These are phyloP conservation scores for Phrynocephalus versicolor DNA, from an alignment of 2,113 vertebrate genomes.

Conservation along the genomic window DNA sequence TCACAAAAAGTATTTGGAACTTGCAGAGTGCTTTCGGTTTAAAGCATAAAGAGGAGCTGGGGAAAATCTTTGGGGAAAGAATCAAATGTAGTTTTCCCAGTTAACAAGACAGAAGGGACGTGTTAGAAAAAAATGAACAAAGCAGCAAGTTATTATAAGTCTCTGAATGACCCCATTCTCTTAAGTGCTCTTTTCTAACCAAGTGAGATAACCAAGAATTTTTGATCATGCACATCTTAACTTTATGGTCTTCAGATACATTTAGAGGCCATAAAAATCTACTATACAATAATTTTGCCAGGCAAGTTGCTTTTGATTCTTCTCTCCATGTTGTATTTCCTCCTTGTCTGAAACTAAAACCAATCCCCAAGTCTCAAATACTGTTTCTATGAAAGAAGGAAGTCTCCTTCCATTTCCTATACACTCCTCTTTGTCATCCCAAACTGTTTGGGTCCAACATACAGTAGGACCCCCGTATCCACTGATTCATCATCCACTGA, in stretches of 20 bases:
- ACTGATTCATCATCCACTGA: no score
- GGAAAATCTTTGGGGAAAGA: slow-evolving; percentile 40
- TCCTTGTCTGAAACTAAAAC: neutral
- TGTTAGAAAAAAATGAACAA: slow-evolving; percentile 34
- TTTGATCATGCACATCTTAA: neutral
- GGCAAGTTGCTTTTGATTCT: no score
- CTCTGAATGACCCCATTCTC: neutral
- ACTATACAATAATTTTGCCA: neutral
- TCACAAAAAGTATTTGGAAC: slow-evolving; percentile 45
- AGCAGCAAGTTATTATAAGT: slow-evolving; percentile 1
- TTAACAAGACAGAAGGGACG: slow-evolving; percentile 52
- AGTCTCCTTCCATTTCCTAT: neutral
- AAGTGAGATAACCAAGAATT: no score
- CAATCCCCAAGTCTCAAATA: neutral
- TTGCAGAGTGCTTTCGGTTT: slow-evolving; percentile 47
- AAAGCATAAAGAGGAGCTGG: slow-evolving; percentile 32
- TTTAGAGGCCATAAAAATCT: neutral
- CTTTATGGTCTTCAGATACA: neutral
- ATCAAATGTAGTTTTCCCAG: slow-evolving; percentile 10
- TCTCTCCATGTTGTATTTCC: no score
- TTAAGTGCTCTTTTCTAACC: neutral
- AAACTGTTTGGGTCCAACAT: no score
- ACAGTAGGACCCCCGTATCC: no score
- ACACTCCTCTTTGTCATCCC: no score
- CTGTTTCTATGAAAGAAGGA: neutral